Evolutionary conservation across 2,797 vertebrate genomes (phyloP).

Genomic region (Myotis vivesi): DNA sequence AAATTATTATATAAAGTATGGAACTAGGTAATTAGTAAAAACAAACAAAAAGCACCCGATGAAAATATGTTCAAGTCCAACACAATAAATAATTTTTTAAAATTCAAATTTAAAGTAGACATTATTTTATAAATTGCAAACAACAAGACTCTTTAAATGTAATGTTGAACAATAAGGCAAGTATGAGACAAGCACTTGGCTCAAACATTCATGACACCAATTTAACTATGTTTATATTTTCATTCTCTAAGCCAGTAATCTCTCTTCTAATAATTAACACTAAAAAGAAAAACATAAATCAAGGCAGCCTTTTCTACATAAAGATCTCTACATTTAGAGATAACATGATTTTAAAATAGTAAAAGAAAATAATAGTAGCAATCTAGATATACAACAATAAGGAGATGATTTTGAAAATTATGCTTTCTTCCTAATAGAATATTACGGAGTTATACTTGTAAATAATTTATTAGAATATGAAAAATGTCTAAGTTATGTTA

Average conservation of each 20-base stretch:
- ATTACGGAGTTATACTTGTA: neutral
- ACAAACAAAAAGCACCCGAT: neutral
- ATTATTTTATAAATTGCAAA: neutral
- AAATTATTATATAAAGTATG: neutral
- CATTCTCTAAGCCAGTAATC: neutral
- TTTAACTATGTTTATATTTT: neutral
- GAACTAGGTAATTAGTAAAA: neutral
- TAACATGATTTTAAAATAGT: neutral
- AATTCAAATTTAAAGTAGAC: conserved; percentile 1
- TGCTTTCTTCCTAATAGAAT: neutral
- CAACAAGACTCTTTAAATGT: neutral
- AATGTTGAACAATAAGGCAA: neutral
- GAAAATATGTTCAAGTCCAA: conserved; percentile 15
- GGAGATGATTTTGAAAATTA: neutral
- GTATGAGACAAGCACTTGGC: neutral
- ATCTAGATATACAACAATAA: neutral
- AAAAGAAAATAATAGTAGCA: neutral
- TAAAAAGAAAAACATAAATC: neutral
- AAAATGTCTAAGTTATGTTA: neutral
- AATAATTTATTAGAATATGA: neutral
- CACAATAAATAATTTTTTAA: neutral
- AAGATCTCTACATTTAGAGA: neutral
- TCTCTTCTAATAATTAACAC: neutral
- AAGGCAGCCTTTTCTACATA: neutral
- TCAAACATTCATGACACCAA: neutral